phyloP scores from a whole-genome alignment of 1,140 invertebrate genomes.

The Apis dorsata region DNA sequence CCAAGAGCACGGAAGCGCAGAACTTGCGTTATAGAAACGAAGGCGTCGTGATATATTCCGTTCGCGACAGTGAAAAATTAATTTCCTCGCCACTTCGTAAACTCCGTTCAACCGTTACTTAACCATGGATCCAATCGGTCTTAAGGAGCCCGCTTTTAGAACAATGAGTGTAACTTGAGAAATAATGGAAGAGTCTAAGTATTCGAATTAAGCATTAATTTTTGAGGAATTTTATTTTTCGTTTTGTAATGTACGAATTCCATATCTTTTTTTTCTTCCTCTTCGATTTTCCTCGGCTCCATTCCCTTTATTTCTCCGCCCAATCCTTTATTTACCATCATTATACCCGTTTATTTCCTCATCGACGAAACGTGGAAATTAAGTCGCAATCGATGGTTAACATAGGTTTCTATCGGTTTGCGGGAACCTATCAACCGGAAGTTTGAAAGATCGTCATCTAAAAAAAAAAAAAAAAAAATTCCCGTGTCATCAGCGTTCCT shows the following conservation, averaged over 20 bases:
- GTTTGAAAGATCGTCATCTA: no score
- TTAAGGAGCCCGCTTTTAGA: neutral
- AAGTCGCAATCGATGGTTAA: neutral
- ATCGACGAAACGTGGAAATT: slow-evolving; percentile 31
- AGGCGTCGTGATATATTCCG: neutral
- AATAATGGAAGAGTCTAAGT: slow-evolving; percentile 8
- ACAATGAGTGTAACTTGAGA: slow-evolving; percentile 33
- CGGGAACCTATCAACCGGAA: no score
- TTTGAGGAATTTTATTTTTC: slow-evolving; percentile 70
- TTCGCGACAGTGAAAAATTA: slow-evolving; percentile 11
- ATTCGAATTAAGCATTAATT: slow-evolving; percentile 75
- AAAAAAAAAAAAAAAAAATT: neutral
- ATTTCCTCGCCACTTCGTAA: slow-evolving; percentile 2
- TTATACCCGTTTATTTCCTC: slow-evolving; percentile 15
- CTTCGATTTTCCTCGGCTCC: slow-evolving; percentile 15
- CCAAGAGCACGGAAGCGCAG: neutral
- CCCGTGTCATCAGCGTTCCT: neutral
- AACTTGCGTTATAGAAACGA: neutral
- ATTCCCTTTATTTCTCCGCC: slow-evolving; percentile 3
- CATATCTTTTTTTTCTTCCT: slow-evolving; percentile 39
- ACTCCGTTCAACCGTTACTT: neutral
- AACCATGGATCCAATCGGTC: slow-evolving; percentile 16
- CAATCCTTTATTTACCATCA: neutral
- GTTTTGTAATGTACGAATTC: slow-evolving; percentile 50
- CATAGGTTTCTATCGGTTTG: no score